Conservation (phyloP, 1,140 invertebrate species). For the Bombus ignitus region DNA sequence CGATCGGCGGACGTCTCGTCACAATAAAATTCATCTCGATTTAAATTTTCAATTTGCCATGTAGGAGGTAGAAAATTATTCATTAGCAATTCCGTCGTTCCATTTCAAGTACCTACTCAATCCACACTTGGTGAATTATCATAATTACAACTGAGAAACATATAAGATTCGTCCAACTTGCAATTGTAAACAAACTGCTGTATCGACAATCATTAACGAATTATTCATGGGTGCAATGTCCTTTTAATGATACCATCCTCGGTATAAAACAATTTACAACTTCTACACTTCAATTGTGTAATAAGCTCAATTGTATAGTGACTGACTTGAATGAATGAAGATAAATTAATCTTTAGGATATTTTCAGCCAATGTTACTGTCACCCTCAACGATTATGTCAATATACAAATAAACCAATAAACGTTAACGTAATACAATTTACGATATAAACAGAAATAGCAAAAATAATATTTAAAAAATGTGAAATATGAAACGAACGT, state of each 20-base stretch:
- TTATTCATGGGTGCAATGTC: constrained; percentile 32
- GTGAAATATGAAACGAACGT: background rate
- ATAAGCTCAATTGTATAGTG: constrained; percentile 47
- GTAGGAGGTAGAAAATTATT: constrained; percentile 29
- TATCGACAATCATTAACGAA: background rate
- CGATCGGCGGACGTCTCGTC: constrained; percentile 1
- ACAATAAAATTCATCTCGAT: constrained; percentile 4
- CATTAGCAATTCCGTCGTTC: constrained; percentile 26
- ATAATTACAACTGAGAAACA: background rate
- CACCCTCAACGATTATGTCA: background rate
- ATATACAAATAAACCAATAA: background rate
- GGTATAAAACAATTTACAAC: constrained; percentile 46
- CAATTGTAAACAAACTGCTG: background rate
- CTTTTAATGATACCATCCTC: constrained; percentile 28
- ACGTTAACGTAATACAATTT: background rate
- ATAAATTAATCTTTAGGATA: constrained; percentile 45
- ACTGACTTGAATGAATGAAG: constrained; percentile 34
- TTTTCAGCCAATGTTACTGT: background rate
- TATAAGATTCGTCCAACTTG: background rate
- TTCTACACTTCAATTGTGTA: constrained; percentile 46
- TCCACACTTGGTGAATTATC: background rate
- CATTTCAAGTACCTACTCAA: constrained; percentile 19
- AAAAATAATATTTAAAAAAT: background rate
- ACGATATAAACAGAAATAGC: background rate
- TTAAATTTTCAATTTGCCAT: constrained; percentile 35